These are phyloP conservation scores for Eriosoma lanigerum DNA, from an alignment of 1,140 invertebrate species.

Conservation along the genomic window DNA sequence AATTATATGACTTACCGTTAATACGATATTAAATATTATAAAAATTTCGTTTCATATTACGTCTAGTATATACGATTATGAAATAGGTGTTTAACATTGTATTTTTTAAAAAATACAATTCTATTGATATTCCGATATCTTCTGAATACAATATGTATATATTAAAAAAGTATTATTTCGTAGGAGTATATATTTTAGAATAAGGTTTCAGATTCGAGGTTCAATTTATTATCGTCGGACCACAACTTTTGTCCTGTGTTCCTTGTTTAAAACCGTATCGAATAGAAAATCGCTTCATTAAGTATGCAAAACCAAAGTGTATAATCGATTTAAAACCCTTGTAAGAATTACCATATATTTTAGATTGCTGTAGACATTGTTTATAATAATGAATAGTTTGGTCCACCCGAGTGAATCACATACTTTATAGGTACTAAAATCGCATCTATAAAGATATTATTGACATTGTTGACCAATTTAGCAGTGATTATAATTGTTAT, in stretches of 20 bases:
- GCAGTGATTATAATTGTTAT: not conserved
- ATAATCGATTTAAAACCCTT: constrained; percentile 8
- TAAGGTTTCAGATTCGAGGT: not conserved
- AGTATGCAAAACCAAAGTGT: constrained; percentile 14
- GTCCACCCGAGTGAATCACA: not conserved
- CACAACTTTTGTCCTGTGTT: not conserved
- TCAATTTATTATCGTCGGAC: not conserved
- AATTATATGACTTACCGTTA: too few relatives aligned
- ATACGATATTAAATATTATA: too few relatives aligned
- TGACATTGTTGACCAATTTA: not conserved
- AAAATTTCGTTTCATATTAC: too few relatives aligned
- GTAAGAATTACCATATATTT: constrained; percentile 10
- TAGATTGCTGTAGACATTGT: not conserved
- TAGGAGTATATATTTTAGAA: too few relatives aligned
- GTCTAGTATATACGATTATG: too few relatives aligned
- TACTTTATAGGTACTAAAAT: constrained; percentile 2
- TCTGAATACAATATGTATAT: too few relatives aligned
- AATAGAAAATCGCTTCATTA: not conserved
- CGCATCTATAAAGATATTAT: not conserved
- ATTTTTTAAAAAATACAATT: too few relatives aligned
- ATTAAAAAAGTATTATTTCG: too few relatives aligned
- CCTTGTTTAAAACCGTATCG: not conserved
- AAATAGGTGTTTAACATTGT: too few relatives aligned
- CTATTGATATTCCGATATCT: too few relatives aligned
- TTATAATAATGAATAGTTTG: not conserved